A percentile compares a stretch with the other conserved stretches of the same genome.
phyloP scores from a whole-genome alignment of 2,888 invertebrate genomes.

The Priocnemis perturbator region DNA sequence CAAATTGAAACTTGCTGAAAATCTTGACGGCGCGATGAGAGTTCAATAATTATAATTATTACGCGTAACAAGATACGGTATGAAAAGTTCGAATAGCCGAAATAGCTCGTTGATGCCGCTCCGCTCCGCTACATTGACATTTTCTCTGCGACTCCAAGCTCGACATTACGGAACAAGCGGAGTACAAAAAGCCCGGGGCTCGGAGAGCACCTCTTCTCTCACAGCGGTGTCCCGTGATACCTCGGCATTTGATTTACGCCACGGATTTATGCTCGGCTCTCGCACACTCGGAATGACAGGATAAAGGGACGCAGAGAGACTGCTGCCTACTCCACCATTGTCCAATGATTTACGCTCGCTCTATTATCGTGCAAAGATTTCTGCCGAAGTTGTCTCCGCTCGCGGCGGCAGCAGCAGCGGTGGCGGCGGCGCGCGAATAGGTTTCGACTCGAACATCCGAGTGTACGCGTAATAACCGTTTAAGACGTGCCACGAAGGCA shows the following conservation, averaged over 20 bases:
- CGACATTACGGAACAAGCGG: background rate
- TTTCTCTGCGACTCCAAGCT: background rate
- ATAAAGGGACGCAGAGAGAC: conserved; percentile 48
- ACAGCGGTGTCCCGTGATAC: conserved; percentile 38
- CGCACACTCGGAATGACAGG: conserved; percentile 43
- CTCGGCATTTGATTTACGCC: conserved; percentile 52
- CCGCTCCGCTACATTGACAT: too few relatives aligned
- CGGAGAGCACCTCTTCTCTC: conserved; percentile 14
- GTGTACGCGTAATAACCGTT: too few relatives aligned
- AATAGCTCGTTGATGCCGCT: too few relatives aligned
- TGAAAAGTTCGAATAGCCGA: too few relatives aligned
- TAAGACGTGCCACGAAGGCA: too few relatives aligned
- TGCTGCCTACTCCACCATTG: conserved; percentile 56
- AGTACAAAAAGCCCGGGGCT: conserved; percentile 14
- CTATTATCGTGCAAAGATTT: conserved; percentile 60
- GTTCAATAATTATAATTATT: background rate
- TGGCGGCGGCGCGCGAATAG: background rate
- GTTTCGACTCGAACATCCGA: too few relatives aligned
- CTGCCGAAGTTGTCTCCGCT: conserved; percentile 49
- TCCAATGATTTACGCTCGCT: conserved; percentile 60
- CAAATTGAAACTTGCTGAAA: conserved; percentile 9
- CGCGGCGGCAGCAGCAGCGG: conserved; percentile 7
- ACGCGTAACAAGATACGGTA: too few relatives aligned
- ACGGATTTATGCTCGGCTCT: conserved; percentile 42
- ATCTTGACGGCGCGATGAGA: conserved; percentile 11